Percentiles rank a stretch among this genome's conserved stretches.
These are phyloP conservation scores for Centropristis striata DNA, from an alignment of 2,113 vertebrate species.

Conservation along the genomic window DNA sequence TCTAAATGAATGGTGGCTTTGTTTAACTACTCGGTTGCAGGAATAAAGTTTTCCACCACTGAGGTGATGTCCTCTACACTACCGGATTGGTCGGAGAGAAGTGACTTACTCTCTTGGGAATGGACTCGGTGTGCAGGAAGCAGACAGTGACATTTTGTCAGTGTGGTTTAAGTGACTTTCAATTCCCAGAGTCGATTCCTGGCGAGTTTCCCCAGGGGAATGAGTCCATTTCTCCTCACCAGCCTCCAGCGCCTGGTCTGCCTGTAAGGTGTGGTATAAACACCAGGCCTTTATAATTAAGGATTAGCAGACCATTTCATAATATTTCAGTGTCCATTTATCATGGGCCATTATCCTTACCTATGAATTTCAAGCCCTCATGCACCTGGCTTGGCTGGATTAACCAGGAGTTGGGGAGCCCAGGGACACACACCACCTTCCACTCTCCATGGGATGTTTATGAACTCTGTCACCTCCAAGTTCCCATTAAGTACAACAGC, in stretches of 20 bases:
- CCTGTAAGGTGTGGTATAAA: conserved; percentile 66
- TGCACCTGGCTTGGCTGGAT: conserved; percentile 1
- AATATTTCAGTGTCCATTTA: conserved; percentile 49
- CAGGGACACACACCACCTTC: not conserved
- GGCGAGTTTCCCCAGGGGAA: conserved; percentile 32
- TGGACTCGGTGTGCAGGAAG: conserved; percentile 16
- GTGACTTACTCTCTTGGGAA: conserved; percentile 44
- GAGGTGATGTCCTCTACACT: conserved; percentile 46
- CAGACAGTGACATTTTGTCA: conserved; percentile 57
- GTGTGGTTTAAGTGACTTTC: conserved; percentile 58
- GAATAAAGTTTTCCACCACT: conserved; percentile 75
- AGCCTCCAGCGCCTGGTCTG: conserved; percentile 36
- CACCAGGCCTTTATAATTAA: conserved; percentile 60
- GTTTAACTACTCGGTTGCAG: conserved; percentile 59
- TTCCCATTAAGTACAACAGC: conserved; percentile 16
- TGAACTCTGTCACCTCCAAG: not conserved
- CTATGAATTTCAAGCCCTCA: conserved; percentile 6
- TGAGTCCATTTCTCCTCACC: conserved; percentile 44
- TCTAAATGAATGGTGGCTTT: conserved; percentile 77
- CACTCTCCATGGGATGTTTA: not conserved
- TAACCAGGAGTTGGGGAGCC: not conserved
- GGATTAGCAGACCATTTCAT: conserved; percentile 69
- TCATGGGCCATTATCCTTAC: conserved; percentile 16
- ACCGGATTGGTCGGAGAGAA: conserved; percentile 53
- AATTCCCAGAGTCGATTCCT: conserved; percentile 48